These are phyloP conservation scores for Subanguina moxae DNA, from an alignment of 1,140 invertebrate species.

Conservation along the genomic window DNA sequence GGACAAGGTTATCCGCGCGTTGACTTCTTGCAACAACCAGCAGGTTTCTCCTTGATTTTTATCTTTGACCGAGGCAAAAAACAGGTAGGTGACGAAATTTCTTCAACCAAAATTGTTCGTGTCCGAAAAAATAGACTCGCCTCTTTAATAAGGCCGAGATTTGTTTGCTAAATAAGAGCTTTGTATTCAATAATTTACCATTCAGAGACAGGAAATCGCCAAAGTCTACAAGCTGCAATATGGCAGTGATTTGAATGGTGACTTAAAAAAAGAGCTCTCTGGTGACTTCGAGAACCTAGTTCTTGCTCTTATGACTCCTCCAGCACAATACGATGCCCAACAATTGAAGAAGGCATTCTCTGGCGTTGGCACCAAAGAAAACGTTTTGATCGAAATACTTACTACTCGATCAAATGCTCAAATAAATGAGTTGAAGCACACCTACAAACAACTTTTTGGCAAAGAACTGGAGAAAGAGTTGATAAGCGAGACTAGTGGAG, in stretches of 20 bases:
- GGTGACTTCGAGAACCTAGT: conserved; percentile 84
- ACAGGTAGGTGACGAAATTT: too few relatives aligned
- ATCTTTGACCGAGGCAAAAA: too few relatives aligned
- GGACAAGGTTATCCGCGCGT: conserved; percentile 44
- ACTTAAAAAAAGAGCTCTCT: conserved; percentile 81
- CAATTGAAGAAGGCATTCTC: conserved; percentile 74
- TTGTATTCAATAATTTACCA: too few relatives aligned
- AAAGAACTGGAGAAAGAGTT: conserved; percentile 80
- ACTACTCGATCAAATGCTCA: conserved; percentile 62
- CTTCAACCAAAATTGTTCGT: too few relatives aligned
- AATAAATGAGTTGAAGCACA: conserved; percentile 60
- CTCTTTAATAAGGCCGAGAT: too few relatives aligned
- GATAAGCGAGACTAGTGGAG: conserved; percentile 83
- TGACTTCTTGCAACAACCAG: conserved; percentile 47
- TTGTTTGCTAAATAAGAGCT: too few relatives aligned
- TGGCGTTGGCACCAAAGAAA: conserved; percentile 64
- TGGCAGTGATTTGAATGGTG: conserved; percentile 83
- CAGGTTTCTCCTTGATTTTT: too few relatives aligned
- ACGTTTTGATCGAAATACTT: conserved; percentile 63
- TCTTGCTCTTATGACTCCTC: conserved; percentile 79
- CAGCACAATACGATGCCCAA: conserved; percentile 79
- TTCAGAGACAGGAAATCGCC: conserved; percentile 72
- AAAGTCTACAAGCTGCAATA: conserved; percentile 82
- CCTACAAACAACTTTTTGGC: conserved; percentile 71
- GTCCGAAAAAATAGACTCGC: too few relatives aligned